Conservation (phyloP, 2,113 vertebrate genomes). For the Prionailurus viverrinus region DNA sequence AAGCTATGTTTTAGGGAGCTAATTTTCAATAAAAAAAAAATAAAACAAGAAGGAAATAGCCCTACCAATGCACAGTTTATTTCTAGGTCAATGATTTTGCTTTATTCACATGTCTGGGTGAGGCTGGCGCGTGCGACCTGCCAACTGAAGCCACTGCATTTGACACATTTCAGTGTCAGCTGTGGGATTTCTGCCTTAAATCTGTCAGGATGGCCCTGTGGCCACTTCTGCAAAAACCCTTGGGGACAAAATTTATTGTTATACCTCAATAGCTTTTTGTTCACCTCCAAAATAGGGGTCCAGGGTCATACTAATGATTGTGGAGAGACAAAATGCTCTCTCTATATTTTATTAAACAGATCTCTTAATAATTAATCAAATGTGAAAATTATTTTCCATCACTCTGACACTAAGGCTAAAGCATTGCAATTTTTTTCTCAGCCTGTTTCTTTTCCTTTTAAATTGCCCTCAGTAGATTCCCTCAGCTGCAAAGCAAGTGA, state of each 20-base stretch:
- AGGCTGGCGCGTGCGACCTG: not conserved
- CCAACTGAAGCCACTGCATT: not conserved
- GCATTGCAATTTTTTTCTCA: not conserved
- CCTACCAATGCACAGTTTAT: not conserved
- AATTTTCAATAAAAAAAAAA: not conserved
- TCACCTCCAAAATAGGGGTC: conserved; percentile 79
- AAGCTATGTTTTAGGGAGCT: conserved; percentile 22
- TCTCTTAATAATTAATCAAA: conserved; percentile 86
- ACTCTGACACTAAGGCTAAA: conserved; percentile 74
- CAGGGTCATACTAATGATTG: conserved; percentile 73
- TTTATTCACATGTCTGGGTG: not conserved
- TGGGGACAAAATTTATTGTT: conserved; percentile 81
- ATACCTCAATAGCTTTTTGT: conserved; percentile 78
- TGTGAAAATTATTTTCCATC: conserved; percentile 82
- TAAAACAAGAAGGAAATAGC: not conserved
- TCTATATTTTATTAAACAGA: conserved; percentile 83
- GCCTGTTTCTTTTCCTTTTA: conserved; percentile 75
- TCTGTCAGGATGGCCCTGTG: conserved; percentile 65
- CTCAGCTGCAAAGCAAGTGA: conserved; percentile 54
- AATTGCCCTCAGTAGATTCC: conserved; percentile 70
- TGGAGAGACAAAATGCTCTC: conserved; percentile 75
- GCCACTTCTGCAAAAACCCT: conserved; percentile 70
- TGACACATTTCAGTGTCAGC: not conserved
- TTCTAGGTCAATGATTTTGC: conserved; percentile 20
- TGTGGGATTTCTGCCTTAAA: conserved; percentile 74